Base-by-base conservation (phyloP, 2,888 invertebrate genomes). In the Agapostemon virescens region DNA sequence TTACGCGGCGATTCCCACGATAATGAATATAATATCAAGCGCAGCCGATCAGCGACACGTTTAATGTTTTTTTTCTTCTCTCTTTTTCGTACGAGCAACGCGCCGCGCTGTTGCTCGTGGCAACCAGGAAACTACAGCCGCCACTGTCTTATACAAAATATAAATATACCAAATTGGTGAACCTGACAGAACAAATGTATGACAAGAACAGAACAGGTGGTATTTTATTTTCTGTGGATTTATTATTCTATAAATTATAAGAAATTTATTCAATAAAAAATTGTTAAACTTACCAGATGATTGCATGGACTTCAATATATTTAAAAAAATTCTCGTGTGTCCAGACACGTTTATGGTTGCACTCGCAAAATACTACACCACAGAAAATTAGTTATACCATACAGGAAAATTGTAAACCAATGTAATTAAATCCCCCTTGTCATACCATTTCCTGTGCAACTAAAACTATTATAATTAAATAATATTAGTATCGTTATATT, bases 1-100 rank as follows among this genome's bases (percentile, higher is more conserved):
- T 61, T 63, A 63, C 33, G 36, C 36, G 63, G 33, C n/a, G 63
- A 36, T 63, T 63, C 63, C 33, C 63, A 63, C 63, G 63, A 63
- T 63, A 63, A 36, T 33, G 63, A 36, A 63, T 63, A 36, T 63
- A 63, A 36, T 63, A 36, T 63, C 33, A n/a, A 20, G 17, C 61
- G 33, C 30, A 33, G 30, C 61, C 30, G 61, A 61, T 61, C 30
- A 61, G 20, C 63, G 63, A 36, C 36, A 33, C 33, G 20, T 36
- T 63, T 13, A 55, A 23, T 23, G 7, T 33, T 15, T 23, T 23
- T 55, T 33, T 30, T n/a, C n/a, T n/a, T n/a, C n/a, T n/a, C n/a
- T n/a, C n/a, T n/a, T n/a, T n/a, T 61, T 2, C 2, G 17, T 30
- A 33, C 33, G 1, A 33, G 17, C 61, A 20, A 20, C n/a, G n/a